Evolutionary conservation across 2,113 vertebrate genomes (phyloP).

Genomic region (Chaetura pelagica): DNA sequence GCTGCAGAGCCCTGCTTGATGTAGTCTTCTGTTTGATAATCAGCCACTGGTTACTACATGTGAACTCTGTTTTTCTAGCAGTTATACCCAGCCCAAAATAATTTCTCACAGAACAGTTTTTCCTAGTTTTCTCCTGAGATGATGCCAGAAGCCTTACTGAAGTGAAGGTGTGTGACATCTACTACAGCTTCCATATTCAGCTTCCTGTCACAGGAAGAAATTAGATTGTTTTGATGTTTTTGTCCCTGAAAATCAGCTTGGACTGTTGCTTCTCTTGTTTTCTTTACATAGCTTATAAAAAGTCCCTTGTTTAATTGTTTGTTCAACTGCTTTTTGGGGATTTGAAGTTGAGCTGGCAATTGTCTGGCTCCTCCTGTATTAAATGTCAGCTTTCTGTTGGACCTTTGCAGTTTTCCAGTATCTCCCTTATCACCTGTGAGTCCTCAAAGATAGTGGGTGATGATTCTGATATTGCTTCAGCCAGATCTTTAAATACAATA

Average conservation of each 20-base stretch:
- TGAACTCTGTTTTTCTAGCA: not conserved
- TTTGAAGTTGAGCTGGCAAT: not conserved
- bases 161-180: not conserved
- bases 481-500: not conserved
- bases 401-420: not conserved
- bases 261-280: not conserved
- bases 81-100: not conserved
- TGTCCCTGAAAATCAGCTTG: not conserved
- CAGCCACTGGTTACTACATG: not conserved
- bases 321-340: not conserved
- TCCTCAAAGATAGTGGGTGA: not conserved
- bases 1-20: not conserved
- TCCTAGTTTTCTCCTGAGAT: not conserved
- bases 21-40: not conserved
- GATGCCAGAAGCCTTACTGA: not conserved
- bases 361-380: not conserved
- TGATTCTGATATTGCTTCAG: not conserved
- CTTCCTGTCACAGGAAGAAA: constrained; percentile 1
- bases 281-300: not conserved
- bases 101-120: not conserved
- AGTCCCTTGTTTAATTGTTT: not conserved
- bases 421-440: not conserved
- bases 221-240: not conserved
- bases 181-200: not conserved
- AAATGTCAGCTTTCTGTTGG: not conserved